Percentiles rank a stretch among this genome's conserved stretches.
phyloP scores from a whole-genome alignment of 1,140 invertebrate genomes.

The Drosophila ohnishii region DNA sequence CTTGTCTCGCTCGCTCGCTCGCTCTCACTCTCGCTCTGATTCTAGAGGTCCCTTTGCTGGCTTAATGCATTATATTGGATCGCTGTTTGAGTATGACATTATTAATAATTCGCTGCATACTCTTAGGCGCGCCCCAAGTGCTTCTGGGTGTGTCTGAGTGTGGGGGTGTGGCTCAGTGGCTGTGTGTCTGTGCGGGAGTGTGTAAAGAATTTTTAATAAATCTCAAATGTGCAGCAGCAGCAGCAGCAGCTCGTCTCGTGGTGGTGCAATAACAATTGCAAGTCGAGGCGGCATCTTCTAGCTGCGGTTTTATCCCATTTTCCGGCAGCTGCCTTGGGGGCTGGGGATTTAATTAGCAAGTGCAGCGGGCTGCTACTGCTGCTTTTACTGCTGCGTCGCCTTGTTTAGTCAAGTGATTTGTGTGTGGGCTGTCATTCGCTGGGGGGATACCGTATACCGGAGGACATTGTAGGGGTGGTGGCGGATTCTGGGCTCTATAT shows the following conservation, averaged over 20 bases:
- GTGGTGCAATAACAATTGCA: slow-evolving; percentile 65
- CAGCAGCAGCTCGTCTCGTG: slow-evolving; percentile 16
- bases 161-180: slow-evolving; percentile 15
- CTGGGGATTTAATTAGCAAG: slow-evolving; percentile 81
- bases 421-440: slow-evolving; percentile 47
- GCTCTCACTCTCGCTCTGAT: slow-evolving; percentile 32
- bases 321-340: slow-evolving; percentile 41
- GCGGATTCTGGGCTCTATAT: slow-evolving; percentile 1
- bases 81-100: slow-evolving; percentile 78
- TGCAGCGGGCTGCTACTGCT: slow-evolving; percentile 63
- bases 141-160: slow-evolving; percentile 25
- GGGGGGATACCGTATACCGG: slow-evolving; percentile 14
- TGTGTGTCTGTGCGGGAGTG: slow-evolving; percentile 41
- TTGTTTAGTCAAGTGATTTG: slow-evolving; percentile 82
- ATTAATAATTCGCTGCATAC: slow-evolving; percentile 81
- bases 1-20: slow-evolving; percentile 12
- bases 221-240: slow-evolving; percentile 79
- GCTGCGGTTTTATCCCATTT: slow-evolving; percentile 35
- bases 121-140: slow-evolving; percentile 60
- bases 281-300: slow-evolving; percentile 66
- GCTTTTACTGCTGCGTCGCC: slow-evolving; percentile 59
- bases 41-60: slow-evolving; percentile 50
- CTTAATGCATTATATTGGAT: slow-evolving; percentile 80
- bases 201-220: slow-evolving; percentile 82
- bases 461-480: slow-evolving; percentile 4